A percentile compares a stretch with the other conserved stretches of the same genome.
Conservation (phyloP, 1,140 invertebrate species). For the Calliphora vicina region DNA sequence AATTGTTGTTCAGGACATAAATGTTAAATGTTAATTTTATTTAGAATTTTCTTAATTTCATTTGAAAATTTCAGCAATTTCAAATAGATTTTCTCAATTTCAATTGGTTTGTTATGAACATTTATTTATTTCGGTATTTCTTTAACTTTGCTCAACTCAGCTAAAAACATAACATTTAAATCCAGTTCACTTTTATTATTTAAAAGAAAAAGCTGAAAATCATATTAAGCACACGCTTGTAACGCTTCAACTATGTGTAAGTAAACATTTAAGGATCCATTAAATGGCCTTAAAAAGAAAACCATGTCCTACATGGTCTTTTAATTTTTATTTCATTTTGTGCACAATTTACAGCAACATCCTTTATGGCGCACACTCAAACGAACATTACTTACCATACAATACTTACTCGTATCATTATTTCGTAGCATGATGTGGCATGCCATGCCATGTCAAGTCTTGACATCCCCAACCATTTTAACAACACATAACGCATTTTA, state of each 20-base stretch:
- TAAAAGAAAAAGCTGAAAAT: not conserved
- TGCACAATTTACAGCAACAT: not conserved
- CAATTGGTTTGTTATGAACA: no score
- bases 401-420: not conserved
- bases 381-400: not conserved
- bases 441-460: not conserved
- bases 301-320: not conserved
- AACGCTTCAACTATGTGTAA: not conserved
- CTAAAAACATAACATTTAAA: no score
- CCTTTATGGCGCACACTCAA: not conserved
- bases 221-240: not conserved
- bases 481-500: slow-evolving; percentile 7
- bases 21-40: no score
- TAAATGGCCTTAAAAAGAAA: not conserved
- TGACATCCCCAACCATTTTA: not conserved
- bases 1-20: no score
- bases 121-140: no score
- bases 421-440: no score
- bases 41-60: no score
- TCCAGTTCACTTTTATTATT: no score
- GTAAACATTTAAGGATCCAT: not conserved
- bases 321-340: not conserved
- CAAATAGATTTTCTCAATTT: no score
- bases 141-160: no score
- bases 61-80: no score